phyloP scores from a whole-genome alignment of 2,797 vertebrate species.

The Silurus lanzhouensis region DNA sequence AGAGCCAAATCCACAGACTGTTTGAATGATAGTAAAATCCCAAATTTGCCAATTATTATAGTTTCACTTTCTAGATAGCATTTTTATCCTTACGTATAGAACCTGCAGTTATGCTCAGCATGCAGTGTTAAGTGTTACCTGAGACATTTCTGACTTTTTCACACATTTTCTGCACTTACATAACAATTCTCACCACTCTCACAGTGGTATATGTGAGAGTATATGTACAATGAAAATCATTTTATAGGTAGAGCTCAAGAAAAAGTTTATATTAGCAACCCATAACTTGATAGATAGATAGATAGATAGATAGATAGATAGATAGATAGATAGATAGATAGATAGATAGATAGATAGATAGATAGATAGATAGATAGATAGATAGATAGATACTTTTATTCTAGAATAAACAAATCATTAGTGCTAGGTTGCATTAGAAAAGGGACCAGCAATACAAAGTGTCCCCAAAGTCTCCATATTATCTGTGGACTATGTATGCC shows the following conservation, averaged over 20 bases:
- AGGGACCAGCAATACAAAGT: no score
- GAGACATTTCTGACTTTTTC: neutral
- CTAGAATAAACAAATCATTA: no score
- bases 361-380: no score
- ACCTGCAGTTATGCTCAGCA: neutral
- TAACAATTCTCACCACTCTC: conserved; percentile 1
- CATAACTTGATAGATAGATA: no score
- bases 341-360: no score
- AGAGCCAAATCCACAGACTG: neutral
- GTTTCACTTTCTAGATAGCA: neutral
- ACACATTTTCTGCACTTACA: neutral
- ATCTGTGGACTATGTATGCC: no score
- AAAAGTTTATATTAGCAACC: neutral
- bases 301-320: no score
- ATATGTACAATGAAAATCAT: neutral
- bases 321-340: no score
- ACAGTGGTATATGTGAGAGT: neutral
- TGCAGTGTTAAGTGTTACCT: neutral
- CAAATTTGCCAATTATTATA: neutral
- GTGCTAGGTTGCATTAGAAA: no score
- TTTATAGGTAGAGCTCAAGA: neutral
- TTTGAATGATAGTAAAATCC: neutral
- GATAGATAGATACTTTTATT: no score
- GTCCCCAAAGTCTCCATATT: no score
- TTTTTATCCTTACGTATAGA: neutral